Evolutionary conservation across 2,113 vertebrate genomes (phyloP), one percentile per base, ranked within the genome.

Genomic region (Sarotherodon lohbergeri): DNA sequence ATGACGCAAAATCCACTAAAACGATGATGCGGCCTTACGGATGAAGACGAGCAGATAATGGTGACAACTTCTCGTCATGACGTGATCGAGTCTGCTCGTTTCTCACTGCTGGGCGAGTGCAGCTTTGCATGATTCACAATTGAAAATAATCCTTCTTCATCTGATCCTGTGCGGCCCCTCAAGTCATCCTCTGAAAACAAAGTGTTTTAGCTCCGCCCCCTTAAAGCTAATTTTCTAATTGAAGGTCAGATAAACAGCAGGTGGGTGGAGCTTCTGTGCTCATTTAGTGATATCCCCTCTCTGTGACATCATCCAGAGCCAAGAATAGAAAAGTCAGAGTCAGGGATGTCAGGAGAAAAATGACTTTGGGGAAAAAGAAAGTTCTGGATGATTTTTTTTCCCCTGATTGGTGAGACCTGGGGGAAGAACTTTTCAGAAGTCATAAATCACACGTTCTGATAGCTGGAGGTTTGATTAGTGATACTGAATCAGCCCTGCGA

Each of bases 381-480:
- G 41, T 17, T 48, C 27, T 27, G 0, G 39, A 46, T 4, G 34
- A 41, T 68, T 41, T 46, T 29, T 52, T 41, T 27, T 10, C 22
- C 68, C 68, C 68, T 17, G 41, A 48, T 46, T 19, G 68, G 8
- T 48, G 5, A 17, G 9, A 48, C 2, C 9, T 7, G 9, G 12
- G 7, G 11, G 1, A 1, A 27, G 13, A 6, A 6, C 59, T 46
- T 0, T 46, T 46, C 22, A 73, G 22, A 46, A 27, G 22, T 4
- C 22, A 11, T 29, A 17, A 29, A 27, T 73, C 22, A 27, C 3
- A 43, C n/a, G 0, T 48, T 48, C 6, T 50, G 3, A 7, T 19
- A 9, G 50, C 68, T 0, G 9, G 68, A 6, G 22, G 1, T 17
- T 46, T 17, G 4, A 2, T 10, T 43, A 43, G 36, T 2, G n/a